Percentiles rank a stretch among this genome's conserved stretches.
phyloP scores from a whole-genome alignment of 2,113 vertebrate genomes.

The Scytalopus superciliaris region DNA sequence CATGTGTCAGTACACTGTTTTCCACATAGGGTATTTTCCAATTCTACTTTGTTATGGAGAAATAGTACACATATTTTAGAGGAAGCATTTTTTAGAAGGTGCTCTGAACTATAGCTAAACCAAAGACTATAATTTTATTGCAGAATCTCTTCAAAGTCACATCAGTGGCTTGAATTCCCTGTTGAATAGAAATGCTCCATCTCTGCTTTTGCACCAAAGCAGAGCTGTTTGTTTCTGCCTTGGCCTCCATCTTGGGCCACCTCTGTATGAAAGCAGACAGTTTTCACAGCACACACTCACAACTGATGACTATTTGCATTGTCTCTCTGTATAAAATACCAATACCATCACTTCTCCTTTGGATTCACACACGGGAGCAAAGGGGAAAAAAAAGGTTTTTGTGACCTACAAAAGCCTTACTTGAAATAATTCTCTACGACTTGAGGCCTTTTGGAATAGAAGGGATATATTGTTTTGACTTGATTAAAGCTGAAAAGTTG shows the following conservation, averaged over 20 bases:
- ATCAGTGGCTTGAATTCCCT: neutral
- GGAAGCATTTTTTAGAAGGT: neutral
- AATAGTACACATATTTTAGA: neutral
- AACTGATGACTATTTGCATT: conserved; percentile 45
- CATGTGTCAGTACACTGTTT: neutral
- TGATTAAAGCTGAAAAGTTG: conserved; percentile 75
- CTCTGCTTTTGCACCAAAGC: neutral
- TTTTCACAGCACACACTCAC: conserved; percentile 7
- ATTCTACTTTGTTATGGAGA: neutral
- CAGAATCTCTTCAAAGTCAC: neutral
- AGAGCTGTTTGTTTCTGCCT: neutral
- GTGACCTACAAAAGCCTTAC: conserved; percentile 61
- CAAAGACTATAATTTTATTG: neutral
- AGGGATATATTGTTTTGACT: conserved; percentile 74
- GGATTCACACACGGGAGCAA: neutral
- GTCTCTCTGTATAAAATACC: conserved; percentile 8
- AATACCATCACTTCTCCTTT: conserved; percentile 38
- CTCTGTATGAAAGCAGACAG: conserved; percentile 34
- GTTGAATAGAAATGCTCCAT: neutral
- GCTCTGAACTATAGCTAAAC: neutral
- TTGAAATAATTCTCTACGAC: conserved; percentile 70
- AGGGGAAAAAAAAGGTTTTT: conserved; percentile 1
- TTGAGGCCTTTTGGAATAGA: conserved; percentile 70
- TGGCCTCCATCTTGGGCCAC: conserved; percentile 1
- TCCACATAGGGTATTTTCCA: neutral